A percentile compares a stretch with the other conserved stretches of the same genome.
Conservation (phyloP, 1,140 invertebrate genomes). For the Drosophila sulfurigaster region DNA sequence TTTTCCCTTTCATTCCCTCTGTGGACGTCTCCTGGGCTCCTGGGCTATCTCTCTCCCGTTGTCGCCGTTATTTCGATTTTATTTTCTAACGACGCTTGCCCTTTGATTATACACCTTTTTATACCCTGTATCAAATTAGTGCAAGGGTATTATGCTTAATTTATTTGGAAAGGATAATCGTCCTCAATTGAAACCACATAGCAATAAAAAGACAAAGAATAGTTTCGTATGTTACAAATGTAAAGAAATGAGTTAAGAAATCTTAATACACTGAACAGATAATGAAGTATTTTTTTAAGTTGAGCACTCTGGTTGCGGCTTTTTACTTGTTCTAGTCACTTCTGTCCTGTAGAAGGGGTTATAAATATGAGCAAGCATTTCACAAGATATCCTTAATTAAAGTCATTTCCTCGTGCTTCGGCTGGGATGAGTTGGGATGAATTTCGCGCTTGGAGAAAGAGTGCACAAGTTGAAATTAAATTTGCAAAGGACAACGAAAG, state of each 20-base stretch:
- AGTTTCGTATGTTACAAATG: neutral
- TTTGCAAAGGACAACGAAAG: slow-evolving; percentile 69
- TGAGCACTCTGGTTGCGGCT: slow-evolving; percentile 5
- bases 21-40: slow-evolving; percentile 1
- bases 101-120: slow-evolving; percentile 74
- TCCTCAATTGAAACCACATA: no score
- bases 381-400: slow-evolving; percentile 81
- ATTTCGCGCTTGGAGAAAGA: slow-evolving; percentile 39
- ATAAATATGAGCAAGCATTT: slow-evolving; percentile 80
- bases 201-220: no score
- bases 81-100: slow-evolving; percentile 70
- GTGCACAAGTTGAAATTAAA: slow-evolving; percentile 69
- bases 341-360: slow-evolving; percentile 36
- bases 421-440: slow-evolving; percentile 17
- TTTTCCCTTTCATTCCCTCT: slow-evolving; percentile 25
- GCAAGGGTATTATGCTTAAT: neutral
- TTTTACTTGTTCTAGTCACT: slow-evolving; percentile 6
- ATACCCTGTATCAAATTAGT: slow-evolving; percentile 3
- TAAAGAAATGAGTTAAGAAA: no score
- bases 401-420: slow-evolving; percentile 66
- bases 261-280: neutral
- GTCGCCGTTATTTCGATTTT: slow-evolving; percentile 75
- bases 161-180: neutral
- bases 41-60: slow-evolving; percentile 50
- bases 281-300: slow-evolving; percentile 2